phyloP scores from a whole-genome alignment of 2,113 vertebrate genomes.

The Seriola quinqueradiata region DNA sequence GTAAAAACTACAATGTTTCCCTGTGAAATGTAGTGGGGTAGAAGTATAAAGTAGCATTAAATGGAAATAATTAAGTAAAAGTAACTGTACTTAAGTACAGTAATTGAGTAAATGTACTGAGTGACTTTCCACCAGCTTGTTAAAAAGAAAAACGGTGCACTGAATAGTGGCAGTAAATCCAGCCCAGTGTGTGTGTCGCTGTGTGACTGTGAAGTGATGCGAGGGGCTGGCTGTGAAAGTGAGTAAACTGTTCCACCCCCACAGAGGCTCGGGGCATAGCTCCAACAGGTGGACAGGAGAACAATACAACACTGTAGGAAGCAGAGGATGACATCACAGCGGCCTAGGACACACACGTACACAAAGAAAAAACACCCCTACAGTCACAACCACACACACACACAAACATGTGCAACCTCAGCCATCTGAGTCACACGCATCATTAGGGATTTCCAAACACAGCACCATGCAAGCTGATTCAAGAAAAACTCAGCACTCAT shows the following conservation, averaged over 20 bases:
- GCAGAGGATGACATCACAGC: slow-evolving; percentile 55
- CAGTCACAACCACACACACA: background rate
- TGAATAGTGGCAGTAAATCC: slow-evolving; percentile 4
- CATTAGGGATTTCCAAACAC: slow-evolving; percentile 24
- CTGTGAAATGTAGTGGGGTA: no score
- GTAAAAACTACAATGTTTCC: background rate
- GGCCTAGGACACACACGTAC: slow-evolving; percentile 8
- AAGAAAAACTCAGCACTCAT: background rate
- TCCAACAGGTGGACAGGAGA: slow-evolving; percentile 68
- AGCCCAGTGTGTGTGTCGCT: slow-evolving; percentile 12
- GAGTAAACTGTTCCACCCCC: slow-evolving; percentile 54
- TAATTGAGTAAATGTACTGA: background rate
- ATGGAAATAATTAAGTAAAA: background rate
- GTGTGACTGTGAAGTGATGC: slow-evolving; percentile 16
- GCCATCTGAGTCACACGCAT: slow-evolving; percentile 36
- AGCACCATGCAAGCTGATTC: background rate
- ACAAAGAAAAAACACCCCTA: background rate
- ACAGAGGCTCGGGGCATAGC: slow-evolving; percentile 11
- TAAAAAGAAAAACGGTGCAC: background rate
- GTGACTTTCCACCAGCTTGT: background rate
- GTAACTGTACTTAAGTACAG: background rate
- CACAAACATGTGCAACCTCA: background rate
- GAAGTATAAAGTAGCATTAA: no score
- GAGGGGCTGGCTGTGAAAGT: slow-evolving; percentile 64
- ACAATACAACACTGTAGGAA: slow-evolving; percentile 53